Conservation (phyloP, 2,113 vertebrate species). For the Mesocricetus auratus region DNA sequence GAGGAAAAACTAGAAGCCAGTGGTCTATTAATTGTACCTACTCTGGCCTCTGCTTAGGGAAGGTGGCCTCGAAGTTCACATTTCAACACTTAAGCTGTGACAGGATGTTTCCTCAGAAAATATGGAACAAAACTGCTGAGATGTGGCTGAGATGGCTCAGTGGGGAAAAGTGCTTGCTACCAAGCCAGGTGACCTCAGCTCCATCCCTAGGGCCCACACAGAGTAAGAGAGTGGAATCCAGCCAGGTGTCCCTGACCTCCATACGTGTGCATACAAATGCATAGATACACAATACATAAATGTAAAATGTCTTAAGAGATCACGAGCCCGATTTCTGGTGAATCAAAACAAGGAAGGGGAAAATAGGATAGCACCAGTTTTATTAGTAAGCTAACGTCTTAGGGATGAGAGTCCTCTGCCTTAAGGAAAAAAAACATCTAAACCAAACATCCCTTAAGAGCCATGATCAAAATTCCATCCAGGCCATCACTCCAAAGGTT, state of each 20-base stretch:
- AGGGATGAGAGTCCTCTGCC: neutral
- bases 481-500: neutral
- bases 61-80: neutral
- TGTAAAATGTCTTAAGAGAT: neutral
- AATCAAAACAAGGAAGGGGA: neutral
- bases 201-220: too few species aligned
- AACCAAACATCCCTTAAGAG: neutral
- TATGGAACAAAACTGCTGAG: neutral
- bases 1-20: neutral
- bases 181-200: neutral
- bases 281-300: neutral
- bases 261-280: neutral
- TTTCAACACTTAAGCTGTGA: neutral
- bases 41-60: neutral
- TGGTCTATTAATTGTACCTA: neutral
- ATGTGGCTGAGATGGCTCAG: neutral
- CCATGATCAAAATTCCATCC: neutral
- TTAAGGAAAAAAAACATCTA: neutral
- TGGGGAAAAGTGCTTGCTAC: neutral
- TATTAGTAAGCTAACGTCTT: slow-evolving; percentile 35
- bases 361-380: neutral
- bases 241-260: neutral
- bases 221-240: neutral
- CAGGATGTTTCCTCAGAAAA: neutral
- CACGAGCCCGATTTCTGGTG: slow-evolving; percentile 29